Conservation (phyloP, 2,888 invertebrate genomes). For the Pachycephus smyrnensis region DNA sequence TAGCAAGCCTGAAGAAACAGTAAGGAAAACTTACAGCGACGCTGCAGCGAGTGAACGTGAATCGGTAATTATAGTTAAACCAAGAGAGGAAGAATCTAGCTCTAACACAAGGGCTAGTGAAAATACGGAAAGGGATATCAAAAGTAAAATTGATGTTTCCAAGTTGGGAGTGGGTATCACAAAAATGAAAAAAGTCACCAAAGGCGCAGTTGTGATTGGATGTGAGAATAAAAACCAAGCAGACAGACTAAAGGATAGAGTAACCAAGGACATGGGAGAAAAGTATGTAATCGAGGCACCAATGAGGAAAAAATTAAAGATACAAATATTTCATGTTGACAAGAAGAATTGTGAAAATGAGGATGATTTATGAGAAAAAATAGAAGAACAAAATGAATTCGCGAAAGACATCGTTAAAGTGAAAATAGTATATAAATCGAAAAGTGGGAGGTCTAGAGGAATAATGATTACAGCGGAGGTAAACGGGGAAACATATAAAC, state of each 20-base stretch:
- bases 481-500: conserved; percentile 4
- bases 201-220: conserved; percentile 24
- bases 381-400: too few species aligned
- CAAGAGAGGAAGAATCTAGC: too few species aligned
- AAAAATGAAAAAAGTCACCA: conserved; percentile 12
- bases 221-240: conserved; percentile 17
- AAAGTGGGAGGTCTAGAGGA: conserved; percentile 3
- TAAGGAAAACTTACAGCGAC: too few species aligned
- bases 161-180: conserved; percentile 20
- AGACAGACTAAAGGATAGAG: conserved; percentile 18
- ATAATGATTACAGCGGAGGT: conserved; percentile 17
- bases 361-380: conserved; percentile 11
- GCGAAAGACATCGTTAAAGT: too few species aligned
- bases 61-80: too few species aligned
- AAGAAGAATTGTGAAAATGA: conserved; percentile 21
- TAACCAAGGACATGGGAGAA: conserved; percentile 17
- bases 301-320: conserved; percentile 25
- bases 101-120: too few species aligned
- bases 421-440: too few species aligned
- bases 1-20: too few species aligned
- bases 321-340: conserved; percentile 26
- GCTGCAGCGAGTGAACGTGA: too few species aligned
- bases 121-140: conserved; percentile 24
- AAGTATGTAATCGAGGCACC: conserved; percentile 20
- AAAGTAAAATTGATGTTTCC: conserved; percentile 22